phyloP scores from a whole-genome alignment of 2,113 vertebrate species.

The Cariama cristata region DNA sequence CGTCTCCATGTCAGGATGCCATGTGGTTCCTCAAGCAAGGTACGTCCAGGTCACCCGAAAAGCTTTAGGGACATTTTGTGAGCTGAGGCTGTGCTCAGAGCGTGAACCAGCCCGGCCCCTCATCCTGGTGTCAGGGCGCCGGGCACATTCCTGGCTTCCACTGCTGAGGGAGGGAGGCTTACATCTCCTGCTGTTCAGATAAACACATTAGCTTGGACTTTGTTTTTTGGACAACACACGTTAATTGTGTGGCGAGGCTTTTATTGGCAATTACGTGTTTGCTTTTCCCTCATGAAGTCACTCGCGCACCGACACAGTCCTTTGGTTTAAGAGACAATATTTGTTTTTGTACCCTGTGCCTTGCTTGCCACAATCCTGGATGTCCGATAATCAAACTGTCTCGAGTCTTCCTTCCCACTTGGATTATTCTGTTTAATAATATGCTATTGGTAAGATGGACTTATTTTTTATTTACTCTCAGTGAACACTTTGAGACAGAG shows the following conservation, averaged over 20 bases:
- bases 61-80: background rate
- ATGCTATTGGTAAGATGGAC: too few relatives aligned
- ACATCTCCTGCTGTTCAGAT: background rate
- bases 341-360: background rate
- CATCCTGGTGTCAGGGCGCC: rapidly evolving
- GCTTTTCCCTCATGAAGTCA: background rate
- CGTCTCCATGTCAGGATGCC: background rate
- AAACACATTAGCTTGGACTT: background rate
- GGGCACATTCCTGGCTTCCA: rapidly evolving
- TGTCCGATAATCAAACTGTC: background rate
- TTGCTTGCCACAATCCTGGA: background rate
- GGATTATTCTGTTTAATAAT: background rate
- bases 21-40: rapidly evolving
- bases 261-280: background rate
- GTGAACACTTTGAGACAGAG: background rate
- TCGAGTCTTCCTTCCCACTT: background rate
- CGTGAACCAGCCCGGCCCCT: background rate
- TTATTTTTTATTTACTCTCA: background rate
- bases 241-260: background rate
- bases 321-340: background rate
- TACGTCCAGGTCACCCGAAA: background rate
- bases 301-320: rapidly evolving
- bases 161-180: background rate
- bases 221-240: background rate
- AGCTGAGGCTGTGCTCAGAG: background rate